Evolutionary conservation across 2,113 vertebrate genomes (phyloP), one percentile per base, ranked within the genome.

Genomic region (Lampris incognitus): DNA sequence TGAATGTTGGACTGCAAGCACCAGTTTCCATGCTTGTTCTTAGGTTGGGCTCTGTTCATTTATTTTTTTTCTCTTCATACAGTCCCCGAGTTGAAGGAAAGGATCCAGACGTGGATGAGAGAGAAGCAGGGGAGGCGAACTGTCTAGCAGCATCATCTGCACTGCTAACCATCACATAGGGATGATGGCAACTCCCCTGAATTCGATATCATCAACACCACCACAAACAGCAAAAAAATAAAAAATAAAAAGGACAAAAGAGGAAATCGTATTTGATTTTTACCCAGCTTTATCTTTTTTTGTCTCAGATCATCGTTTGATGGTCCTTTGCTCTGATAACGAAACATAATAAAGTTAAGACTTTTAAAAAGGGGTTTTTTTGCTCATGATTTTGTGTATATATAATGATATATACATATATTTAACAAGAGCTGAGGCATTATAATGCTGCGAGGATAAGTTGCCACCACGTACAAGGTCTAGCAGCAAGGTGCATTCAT

Each of bases 61-160:
- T 69, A 39, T 10, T 73, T 38, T 66, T 2, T 78, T 69, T 3
- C 68, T 63, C 13, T 65, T 59, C 64, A 55, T 24, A 7, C 85
- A 99, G 98, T 99, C 91, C 97, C 98, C 83, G 97, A 97, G 84
- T 93, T 99, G 75, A 99, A 98, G 88, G 97, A 98, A 79, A 96
- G 96, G 83, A 99, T 99, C 85, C 96, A 98, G 1, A 91, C 96
- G 42, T 99, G 98, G 98, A 99, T 99, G 98, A 94, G 95, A 89
- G 96, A 96, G 91, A 99, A 99, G 86, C 98, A 96, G 41, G 91
- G 93, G 1, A 96, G 97, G 0, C 95, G 96, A 58, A 95, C 83
- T 81, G 7, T 84, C 72, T 92, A 91, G 90, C 83, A 84, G 90
- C 69, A 52, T 77, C n/a, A 11, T 65, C 85, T 69, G 69, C 66